These are phyloP conservation scores for Malacosoma neustria DNA, from an alignment of 2,888 invertebrate genomes.

Conservation along the genomic window DNA sequence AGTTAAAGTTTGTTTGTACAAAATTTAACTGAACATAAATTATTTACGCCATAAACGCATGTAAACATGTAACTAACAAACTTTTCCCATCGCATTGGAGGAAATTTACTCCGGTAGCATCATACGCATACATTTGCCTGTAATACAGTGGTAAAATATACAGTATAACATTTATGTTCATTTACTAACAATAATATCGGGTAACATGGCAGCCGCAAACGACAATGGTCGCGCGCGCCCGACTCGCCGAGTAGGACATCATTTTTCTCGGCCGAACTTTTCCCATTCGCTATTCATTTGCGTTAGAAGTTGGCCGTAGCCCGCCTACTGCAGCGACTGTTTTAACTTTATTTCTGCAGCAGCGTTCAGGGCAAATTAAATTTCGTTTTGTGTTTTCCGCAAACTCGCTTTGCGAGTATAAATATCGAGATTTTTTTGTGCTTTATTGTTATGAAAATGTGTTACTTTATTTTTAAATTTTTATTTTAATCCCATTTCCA, in stretches of 20 bases:
- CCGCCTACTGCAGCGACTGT: constrained; percentile 69
- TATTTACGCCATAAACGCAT: no score
- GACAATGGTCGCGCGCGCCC: constrained; percentile 46
- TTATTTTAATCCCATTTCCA: no score
- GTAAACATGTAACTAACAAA: no score
- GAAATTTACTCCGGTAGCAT: background rate
- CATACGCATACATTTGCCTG: background rate
- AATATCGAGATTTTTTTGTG: constrained; percentile 56
- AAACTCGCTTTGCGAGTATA: constrained; percentile 65
- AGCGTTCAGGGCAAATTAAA: constrained; percentile 75
- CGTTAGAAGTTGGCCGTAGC: constrained; percentile 69
- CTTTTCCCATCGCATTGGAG: no score
- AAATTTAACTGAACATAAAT: no score
- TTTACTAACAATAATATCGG: constrained; percentile 60
- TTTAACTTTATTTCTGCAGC: constrained; percentile 75
- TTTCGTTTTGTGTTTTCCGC: constrained; percentile 73
- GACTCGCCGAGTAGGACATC: constrained; percentile 59
- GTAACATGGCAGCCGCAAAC: constrained; percentile 34
- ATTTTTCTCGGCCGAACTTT: constrained; percentile 72
- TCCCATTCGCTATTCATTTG: constrained; percentile 75
- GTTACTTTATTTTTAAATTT: constrained; percentile 41
- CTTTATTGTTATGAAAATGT: constrained; percentile 39
- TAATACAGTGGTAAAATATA: constrained; percentile 19
- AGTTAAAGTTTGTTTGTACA: no score
- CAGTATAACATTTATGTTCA: constrained; percentile 37